Evolutionary conservation across 2,113 vertebrate genomes (phyloP).

Genomic region (Haemorhous mexicanus): DNA sequence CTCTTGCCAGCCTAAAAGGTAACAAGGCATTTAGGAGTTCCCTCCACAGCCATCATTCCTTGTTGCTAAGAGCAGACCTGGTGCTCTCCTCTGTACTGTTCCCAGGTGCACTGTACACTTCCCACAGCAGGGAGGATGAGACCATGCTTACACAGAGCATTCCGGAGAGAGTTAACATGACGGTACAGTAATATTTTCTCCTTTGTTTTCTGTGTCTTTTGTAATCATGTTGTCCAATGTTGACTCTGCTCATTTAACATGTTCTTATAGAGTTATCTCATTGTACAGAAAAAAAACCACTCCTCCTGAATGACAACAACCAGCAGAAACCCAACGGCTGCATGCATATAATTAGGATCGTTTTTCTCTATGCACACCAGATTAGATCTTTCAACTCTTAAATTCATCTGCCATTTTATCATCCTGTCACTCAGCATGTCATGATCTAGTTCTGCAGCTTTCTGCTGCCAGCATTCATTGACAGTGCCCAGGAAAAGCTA

Average conservation of each 20-base stretch:
- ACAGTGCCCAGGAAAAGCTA: background rate
- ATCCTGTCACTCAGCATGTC: background rate
- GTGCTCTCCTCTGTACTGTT: background rate
- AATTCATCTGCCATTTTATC: background rate
- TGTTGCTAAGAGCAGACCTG: background rate
- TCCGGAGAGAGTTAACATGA: rapidly evolving
- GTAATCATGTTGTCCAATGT: background rate
- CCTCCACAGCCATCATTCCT: background rate
- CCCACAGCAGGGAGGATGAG: background rate
- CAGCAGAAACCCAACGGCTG: background rate
- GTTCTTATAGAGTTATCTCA: background rate
- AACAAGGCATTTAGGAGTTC: background rate
- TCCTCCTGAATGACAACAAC: background rate
- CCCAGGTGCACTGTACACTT: background rate
- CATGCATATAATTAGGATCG: rapidly evolving
- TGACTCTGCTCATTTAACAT: background rate
- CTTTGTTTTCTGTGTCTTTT: background rate
- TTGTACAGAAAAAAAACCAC: background rate
- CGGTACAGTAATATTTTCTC: background rate
- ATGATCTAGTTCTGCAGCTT: background rate
- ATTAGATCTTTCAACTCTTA: background rate
- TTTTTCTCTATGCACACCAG: background rate
- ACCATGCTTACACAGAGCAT: background rate
- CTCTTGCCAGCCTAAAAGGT: background rate
- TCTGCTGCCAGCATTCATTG: background rate